These are phyloP conservation scores for Cephalotes varians DNA, from an alignment of 2,888 invertebrate genomes.

Conservation along the genomic window DNA sequence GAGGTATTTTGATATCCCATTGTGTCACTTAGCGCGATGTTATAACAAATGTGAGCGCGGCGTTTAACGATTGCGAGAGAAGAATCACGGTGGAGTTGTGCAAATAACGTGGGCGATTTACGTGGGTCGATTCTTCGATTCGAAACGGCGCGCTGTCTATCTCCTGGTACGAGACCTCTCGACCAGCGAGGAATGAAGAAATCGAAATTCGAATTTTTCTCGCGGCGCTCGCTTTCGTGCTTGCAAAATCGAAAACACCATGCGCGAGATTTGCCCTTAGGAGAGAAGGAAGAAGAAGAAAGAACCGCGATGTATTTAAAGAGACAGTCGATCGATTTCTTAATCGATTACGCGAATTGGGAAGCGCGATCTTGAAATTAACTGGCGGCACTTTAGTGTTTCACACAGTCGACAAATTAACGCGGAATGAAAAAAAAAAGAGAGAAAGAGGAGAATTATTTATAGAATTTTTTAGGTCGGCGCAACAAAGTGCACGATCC, in stretches of 20 bases:
- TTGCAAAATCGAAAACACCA: neutral
- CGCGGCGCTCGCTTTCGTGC: neutral
- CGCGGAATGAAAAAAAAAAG: neutral
- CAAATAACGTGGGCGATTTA: slow-evolving; percentile 77
- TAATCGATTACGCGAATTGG: slow-evolving; percentile 26
- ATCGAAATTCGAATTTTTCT: slow-evolving; percentile 36
- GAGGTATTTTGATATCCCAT: slow-evolving; percentile 28
- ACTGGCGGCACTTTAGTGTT: slow-evolving; percentile 3
- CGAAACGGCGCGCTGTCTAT: slow-evolving; percentile 29
- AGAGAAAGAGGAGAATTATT: slow-evolving; percentile 3
- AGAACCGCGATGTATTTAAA: neutral
- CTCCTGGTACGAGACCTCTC: slow-evolving; percentile 6
- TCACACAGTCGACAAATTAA: neutral
- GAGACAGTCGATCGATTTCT: neutral
- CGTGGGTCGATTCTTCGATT: slow-evolving; percentile 70
- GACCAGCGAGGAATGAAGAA: slow-evolving; percentile 9
- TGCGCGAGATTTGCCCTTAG: neutral
- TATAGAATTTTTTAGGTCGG: slow-evolving; percentile 44
- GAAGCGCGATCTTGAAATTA: slow-evolving; percentile 15
- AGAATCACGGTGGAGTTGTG: slow-evolving; percentile 62
- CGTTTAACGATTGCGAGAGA: slow-evolving; percentile 51
- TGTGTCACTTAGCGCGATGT: slow-evolving; percentile 25
- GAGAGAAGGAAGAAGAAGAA: neutral
- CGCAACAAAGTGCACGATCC: slow-evolving; percentile 35
- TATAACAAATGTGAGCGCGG: slow-evolving; percentile 26